phyloP scores from a whole-genome alignment of 2,888 invertebrate species.

The Eristalis arbustorum region DNA sequence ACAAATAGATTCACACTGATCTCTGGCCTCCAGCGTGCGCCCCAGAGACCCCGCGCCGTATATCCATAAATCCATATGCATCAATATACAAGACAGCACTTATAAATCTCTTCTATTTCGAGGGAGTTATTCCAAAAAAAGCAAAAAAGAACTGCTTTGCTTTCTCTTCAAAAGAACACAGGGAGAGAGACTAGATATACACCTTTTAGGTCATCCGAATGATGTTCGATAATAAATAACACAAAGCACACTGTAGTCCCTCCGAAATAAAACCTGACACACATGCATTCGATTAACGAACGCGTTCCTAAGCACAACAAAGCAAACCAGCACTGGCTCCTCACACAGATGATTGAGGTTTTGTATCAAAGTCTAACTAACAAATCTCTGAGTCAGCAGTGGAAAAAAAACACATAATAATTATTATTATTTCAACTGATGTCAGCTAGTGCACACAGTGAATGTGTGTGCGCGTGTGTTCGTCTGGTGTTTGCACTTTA shows the following conservation, averaged over 20 bases:
- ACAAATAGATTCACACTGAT: neutral
- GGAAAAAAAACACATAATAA: slow-evolving; percentile 16
- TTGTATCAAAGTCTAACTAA: slow-evolving; percentile 45
- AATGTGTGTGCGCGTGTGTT: neutral
- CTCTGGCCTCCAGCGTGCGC: neutral
- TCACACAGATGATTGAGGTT: neutral
- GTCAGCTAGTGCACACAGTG: neutral
- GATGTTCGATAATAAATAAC: slow-evolving; percentile 5
- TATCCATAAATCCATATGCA: neutral
- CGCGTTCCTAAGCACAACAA: neutral
- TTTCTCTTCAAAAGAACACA: slow-evolving; percentile 4
- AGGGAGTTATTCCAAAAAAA: neutral
- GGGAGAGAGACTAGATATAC: neutral
- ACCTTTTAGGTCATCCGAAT: slow-evolving; percentile 6
- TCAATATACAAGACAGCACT: neutral
- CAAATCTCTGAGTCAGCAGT: slow-evolving; percentile 39
- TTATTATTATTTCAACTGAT: neutral
- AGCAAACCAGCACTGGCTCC: neutral
- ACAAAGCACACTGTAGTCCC: slow-evolving; percentile 2
- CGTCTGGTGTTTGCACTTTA: neutral
- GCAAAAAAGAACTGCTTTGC: neutral
- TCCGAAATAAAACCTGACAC: slow-evolving; percentile 33
- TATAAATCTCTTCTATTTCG: slow-evolving; percentile 10
- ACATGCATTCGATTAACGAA: slow-evolving; percentile 48
- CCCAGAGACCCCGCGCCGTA: neutral